Evolutionary conservation across 2,797 vertebrate species (phyloP).

Genomic region (Urosaurus nigricauda): DNA sequence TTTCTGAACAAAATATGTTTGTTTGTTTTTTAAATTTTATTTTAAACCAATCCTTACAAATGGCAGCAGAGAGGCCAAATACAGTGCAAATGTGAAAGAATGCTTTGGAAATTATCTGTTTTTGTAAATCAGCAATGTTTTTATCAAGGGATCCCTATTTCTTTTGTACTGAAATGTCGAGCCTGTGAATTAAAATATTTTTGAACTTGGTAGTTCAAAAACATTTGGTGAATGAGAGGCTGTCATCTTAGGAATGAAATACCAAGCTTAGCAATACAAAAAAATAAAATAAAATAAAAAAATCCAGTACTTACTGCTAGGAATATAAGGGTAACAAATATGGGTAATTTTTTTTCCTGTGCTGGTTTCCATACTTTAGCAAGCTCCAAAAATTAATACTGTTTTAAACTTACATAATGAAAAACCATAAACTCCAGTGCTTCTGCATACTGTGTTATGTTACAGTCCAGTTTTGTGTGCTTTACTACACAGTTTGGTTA

Average conservation of each 20-base stretch:
- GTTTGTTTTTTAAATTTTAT: constrained; percentile 64
- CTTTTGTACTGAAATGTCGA: constrained; percentile 71
- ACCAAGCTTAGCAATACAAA: constrained; percentile 75
- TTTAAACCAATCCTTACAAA: constrained; percentile 50
- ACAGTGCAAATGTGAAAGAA: constrained; percentile 65
- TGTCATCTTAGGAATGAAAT: constrained; percentile 68
- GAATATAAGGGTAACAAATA: constrained; percentile 68
- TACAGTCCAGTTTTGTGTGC: constrained; percentile 90
- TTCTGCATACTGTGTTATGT: constrained; percentile 84
- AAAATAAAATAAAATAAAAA: constrained; percentile 44
- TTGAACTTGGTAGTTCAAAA: constrained; percentile 70
- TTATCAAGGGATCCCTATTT: constrained; percentile 72
- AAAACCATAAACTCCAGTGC: constrained; percentile 77
- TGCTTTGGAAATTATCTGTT: constrained; percentile 68
- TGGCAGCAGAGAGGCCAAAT: constrained; percentile 74
- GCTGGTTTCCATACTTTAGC: constrained; percentile 77
- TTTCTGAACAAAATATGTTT: constrained; percentile 69
- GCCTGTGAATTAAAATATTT: constrained; percentile 74
- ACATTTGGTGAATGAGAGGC: constrained; percentile 74
- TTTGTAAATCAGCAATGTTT: constrained; percentile 69
- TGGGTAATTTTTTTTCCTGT: constrained; percentile 67
- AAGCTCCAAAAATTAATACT: constrained; percentile 79
- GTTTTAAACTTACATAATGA: constrained; percentile 76
- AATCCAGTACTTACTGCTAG: constrained; percentile 78
- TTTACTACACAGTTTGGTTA: constrained; percentile 92